A percentile compares a stretch with the other conserved stretches of the same genome.
Conservation (phyloP, 2,888 invertebrate genomes). For the Lasioglossum morio region DNA sequence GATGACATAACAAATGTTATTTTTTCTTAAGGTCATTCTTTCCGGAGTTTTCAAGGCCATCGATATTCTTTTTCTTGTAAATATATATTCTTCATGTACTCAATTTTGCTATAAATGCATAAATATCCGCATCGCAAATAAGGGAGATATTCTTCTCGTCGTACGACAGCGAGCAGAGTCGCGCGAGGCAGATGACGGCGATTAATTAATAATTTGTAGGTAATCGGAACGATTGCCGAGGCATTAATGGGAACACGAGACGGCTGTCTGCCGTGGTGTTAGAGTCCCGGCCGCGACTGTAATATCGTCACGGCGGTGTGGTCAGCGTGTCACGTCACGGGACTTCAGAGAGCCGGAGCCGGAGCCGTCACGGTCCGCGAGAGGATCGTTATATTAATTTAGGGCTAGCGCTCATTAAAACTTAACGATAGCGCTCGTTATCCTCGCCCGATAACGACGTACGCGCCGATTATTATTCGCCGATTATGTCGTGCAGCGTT, state of each 20-base stretch:
- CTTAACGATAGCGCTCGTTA: slow-evolving; percentile 73
- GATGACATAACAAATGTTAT: no score
- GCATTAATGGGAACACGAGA: slow-evolving; percentile 48
- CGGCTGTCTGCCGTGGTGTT: neutral
- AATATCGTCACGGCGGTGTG: slow-evolving; percentile 49
- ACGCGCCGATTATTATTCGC: slow-evolving; percentile 68
- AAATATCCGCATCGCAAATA: no score
- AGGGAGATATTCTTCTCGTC: neutral
- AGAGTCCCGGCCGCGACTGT: neutral
- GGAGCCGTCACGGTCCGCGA: slow-evolving; percentile 64
- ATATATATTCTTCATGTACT: no score
- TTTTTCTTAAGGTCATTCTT: no score
- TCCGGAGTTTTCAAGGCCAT: no score
- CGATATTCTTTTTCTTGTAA: no score
- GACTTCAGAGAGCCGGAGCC: slow-evolving; percentile 34
- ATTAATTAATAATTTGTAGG: slow-evolving; percentile 66
- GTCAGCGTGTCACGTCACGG: slow-evolving; percentile 61
- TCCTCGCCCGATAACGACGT: slow-evolving; percentile 68
- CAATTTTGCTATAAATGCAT: no score
- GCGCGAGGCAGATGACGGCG: slow-evolving; percentile 1
- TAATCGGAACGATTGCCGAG: slow-evolving; percentile 58
- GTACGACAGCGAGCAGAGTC: neutral
- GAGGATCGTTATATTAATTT: slow-evolving; percentile 72
- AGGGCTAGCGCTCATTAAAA: slow-evolving; percentile 72
- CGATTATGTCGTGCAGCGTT: slow-evolving; percentile 69